Evolutionary conservation across 2,797 vertebrate genomes (phyloP).

Genomic region (Pangasius mekongensis): DNA sequence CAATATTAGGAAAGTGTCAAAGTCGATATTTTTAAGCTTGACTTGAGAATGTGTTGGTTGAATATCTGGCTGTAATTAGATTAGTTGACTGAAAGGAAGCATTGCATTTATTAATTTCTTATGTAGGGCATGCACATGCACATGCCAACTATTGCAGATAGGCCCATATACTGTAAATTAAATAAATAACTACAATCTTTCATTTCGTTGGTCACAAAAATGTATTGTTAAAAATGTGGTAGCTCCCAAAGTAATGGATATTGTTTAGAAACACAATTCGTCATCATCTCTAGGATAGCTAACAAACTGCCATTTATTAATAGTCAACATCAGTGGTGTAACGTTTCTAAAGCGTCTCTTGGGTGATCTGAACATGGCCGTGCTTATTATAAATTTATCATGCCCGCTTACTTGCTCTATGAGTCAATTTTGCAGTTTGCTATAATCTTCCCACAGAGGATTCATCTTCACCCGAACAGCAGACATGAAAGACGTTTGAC

Average conservation of each 20-base stretch:
- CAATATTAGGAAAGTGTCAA: not conserved
- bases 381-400: conserved; percentile 13
- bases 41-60: not conserved
- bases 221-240: not conserved
- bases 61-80: not conserved
- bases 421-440: not conserved
- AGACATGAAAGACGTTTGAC: not conserved
- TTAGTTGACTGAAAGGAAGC: not conserved
- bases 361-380: not conserved
- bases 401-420: not conserved
- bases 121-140: not conserved
- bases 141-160: not conserved
- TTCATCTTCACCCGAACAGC: not conserved
- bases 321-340: not conserved
- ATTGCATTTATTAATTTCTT: not conserved
- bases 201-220: not conserved
- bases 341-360: conserved; percentile 7
- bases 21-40: not conserved
- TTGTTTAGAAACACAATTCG: not conserved
- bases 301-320: conserved; percentile 3
- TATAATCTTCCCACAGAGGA: not conserved
- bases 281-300: not conserved
- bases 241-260: not conserved
- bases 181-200: not conserved
- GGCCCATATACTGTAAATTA: not conserved